phyloP scores from a whole-genome alignment of 2,888 invertebrate species.

The Agrotis ipsilon region DNA sequence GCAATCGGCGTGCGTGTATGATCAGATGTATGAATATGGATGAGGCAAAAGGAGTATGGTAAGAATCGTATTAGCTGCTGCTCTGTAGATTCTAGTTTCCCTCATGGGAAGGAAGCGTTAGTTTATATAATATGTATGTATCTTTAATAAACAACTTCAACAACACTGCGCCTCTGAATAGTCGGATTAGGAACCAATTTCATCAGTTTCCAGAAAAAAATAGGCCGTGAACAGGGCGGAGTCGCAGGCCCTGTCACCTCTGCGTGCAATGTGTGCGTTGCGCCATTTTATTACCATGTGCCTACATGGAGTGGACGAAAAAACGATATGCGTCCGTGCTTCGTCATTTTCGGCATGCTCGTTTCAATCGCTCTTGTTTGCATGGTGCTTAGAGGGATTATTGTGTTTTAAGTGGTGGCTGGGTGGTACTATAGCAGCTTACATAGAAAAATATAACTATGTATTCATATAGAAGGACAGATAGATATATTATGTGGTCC shows the following conservation, averaged over 20 bases:
- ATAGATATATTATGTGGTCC: too few relatives aligned
- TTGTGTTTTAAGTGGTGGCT: neutral
- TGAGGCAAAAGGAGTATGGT: too few relatives aligned
- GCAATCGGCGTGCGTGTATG: too few relatives aligned
- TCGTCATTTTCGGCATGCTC: constrained; percentile 1
- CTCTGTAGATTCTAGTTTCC: too few relatives aligned
- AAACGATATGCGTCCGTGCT: neutral
- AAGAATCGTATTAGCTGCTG: too few relatives aligned
- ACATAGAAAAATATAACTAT: neutral
- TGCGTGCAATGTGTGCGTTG: constrained; percentile 8
- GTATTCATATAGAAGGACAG: neutral
- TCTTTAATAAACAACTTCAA: neutral
- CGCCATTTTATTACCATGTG: constrained; percentile 1
- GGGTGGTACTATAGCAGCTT: neutral
- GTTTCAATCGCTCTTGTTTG: neutral
- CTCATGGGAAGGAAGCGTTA: too few relatives aligned
- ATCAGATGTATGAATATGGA: too few relatives aligned
- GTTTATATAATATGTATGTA: too few relatives aligned
- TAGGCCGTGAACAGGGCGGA: neutral
- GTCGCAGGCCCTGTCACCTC: neutral
- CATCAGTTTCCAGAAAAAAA: neutral
- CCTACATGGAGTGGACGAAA: neutral
- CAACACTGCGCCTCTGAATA: neutral
- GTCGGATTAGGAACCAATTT: constrained; percentile 2
- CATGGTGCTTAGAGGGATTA: neutral